Evolutionary conservation across 30 jellyfish, hydroid and myxozoan genomes (phyloP), one percentile per base, ranked within the genome.

Genomic region (Catostylus mosaicus): DNA sequence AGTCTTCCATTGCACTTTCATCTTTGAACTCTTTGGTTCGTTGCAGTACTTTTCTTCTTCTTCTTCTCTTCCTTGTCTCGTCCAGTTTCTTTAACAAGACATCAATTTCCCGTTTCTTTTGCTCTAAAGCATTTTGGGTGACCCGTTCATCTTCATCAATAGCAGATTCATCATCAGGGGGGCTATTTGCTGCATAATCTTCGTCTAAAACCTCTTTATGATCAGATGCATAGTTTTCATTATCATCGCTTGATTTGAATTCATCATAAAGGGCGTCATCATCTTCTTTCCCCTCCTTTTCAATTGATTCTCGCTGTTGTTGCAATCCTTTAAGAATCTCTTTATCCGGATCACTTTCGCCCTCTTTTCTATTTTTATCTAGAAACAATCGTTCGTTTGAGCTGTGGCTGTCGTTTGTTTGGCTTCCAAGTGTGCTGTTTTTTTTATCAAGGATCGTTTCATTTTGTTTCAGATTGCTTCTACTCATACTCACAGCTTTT

Each of bases 51-150:
- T 77, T 77, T 20, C 88, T 70, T 46, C 65, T 59, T 29, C 32
- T 29, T 74, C 85, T 82, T 26, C 92, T 79, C 38, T 62, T 70
- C 24, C 86, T 30, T 29, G 63, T 71, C 27, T 82, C 92, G 76
- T 70, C 80, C 22, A 82, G 78, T 34, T 82, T 82, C 68, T 67
- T 65, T 73, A 82, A 35, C 45, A 82, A 57, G 14, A 30, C 37
- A 51, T 82, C 92, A 23, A 82, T 82, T 59, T 82, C 92, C 54
- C 45, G 34, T 60, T 46, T 51, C 70, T 82, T 82, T 51, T 82
- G 81, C 52, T 82, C 86, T 26, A 82, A 43, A 23, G 92, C 92
- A 7, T 75, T 74, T 47, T 82, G 86, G 0, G 92, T 70, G 20
- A 45, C 67, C 64, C 30, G 52, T 57, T 77, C 88, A 59, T 77